phyloP scores from a whole-genome alignment of 2,888 invertebrate genomes.

The Lasioglossum morio region DNA sequence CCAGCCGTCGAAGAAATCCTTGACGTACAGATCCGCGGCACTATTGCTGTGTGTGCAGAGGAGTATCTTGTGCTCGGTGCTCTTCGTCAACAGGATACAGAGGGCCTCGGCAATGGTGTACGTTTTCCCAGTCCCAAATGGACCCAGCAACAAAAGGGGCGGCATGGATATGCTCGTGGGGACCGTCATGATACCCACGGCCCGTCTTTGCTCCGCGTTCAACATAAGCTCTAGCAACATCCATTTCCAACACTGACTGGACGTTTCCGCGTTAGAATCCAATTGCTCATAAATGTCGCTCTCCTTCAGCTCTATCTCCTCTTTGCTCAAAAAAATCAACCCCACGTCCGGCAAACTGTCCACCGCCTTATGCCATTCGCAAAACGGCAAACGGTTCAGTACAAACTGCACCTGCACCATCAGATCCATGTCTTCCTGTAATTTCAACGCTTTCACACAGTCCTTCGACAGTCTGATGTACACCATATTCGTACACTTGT shows the following conservation, averaged over 20 bases:
- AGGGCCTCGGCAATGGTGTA: constrained; percentile 90
- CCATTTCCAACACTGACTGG: constrained; percentile 75
- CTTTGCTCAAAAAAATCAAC: constrained; percentile 88
- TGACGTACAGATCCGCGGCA: constrained; percentile 93
- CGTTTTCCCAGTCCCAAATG: constrained; percentile 95
- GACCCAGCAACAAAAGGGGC: constrained; percentile 91
- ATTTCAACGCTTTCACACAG: constrained; percentile 88
- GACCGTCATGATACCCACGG: constrained; percentile 91
- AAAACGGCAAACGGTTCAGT: constrained; percentile 91
- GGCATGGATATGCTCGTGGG: constrained; percentile 88
- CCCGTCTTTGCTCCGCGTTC: constrained; percentile 92
- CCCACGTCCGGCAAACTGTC: constrained; percentile 90
- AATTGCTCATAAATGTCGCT: constrained; percentile 76
- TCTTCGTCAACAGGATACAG: constrained; percentile 85
- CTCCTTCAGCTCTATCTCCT: constrained; percentile 19
- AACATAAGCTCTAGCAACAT: constrained; percentile 86
- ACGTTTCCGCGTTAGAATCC: fast-evolving
- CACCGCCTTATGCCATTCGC: constrained; percentile 94
- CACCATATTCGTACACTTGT: constrained; percentile 92
- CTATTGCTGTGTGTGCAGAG: constrained; percentile 95
- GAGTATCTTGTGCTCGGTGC: constrained; percentile 89
- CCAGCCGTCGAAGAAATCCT: constrained; percentile 92
- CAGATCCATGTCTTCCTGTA: constrained; percentile 88
- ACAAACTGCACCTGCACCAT: constrained; percentile 92
- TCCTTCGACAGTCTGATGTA: constrained; percentile 90